These are phyloP conservation scores for Diabrotica undecimpunctata DNA, from an alignment of 1,140 invertebrate genomes.

Conservation along the genomic window DNA sequence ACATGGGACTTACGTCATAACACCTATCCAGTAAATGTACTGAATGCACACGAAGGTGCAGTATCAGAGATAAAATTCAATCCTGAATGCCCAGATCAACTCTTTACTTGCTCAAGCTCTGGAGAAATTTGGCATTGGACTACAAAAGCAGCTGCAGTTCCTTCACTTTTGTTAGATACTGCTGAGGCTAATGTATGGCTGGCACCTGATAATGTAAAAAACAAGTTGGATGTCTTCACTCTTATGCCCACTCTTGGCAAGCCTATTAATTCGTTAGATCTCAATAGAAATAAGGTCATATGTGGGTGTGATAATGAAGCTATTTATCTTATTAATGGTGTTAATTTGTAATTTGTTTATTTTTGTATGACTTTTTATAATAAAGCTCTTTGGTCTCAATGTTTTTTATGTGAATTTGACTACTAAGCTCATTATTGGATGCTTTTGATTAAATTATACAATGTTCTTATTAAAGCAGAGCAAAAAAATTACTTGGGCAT, in stretches of 20 bases:
- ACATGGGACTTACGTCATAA: conserved; percentile 85
- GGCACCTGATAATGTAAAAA: conserved; percentile 61
- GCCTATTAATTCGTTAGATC: conserved; percentile 75
- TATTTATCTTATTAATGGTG: conserved; percentile 68
- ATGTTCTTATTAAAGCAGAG: too few relatives aligned
- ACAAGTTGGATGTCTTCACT: conserved; percentile 68
- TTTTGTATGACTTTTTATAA: too few relatives aligned
- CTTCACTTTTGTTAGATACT: conserved; percentile 32
- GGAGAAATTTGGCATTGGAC: conserved; percentile 86
- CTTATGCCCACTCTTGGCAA: conserved; percentile 68
- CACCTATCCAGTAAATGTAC: conserved; percentile 72
- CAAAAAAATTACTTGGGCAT: too few relatives aligned
- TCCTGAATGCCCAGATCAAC: conserved; percentile 73
- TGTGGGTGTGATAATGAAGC: conserved; percentile 83
- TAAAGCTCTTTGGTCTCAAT: too few relatives aligned
- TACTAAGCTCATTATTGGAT: too few relatives aligned
- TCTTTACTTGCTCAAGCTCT: conserved; percentile 74
- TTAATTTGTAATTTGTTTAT: conserved; percentile 35
- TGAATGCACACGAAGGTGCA: conserved; percentile 72
- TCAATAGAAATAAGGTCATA: conserved; percentile 65
- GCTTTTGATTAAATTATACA: too few relatives aligned
- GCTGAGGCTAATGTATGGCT: conserved; percentile 60
- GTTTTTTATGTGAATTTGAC: too few relatives aligned
- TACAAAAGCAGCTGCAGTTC: conserved; percentile 35
- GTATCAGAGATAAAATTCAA: conserved; percentile 83